A percentile compares a stretch with the other conserved stretches of the same genome.
phyloP scores from a whole-genome alignment of 2,797 vertebrate species.

The Odontamblyopus rebecca region DNA sequence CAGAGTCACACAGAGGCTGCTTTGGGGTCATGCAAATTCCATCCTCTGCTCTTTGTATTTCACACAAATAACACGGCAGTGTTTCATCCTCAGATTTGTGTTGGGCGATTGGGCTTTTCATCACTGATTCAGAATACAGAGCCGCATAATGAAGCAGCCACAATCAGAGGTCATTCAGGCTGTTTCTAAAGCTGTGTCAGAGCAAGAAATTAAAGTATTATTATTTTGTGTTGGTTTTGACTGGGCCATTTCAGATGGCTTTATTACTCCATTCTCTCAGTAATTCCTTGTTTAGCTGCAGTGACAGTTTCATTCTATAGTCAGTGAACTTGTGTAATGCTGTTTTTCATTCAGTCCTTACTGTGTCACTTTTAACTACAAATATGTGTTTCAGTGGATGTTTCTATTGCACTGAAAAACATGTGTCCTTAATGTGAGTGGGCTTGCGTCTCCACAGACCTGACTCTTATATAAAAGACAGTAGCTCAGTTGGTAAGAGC shows the following conservation, averaged over 20 bases:
- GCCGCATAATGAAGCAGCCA: neutral
- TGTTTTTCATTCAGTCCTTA: too few relatives aligned
- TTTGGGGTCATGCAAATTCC: neutral
- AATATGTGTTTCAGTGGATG: too few relatives aligned
- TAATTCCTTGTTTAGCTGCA: neutral
- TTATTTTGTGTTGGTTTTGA: neutral
- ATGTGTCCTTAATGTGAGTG: too few relatives aligned
- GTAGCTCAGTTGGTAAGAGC: too few relatives aligned
- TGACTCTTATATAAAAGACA: too few relatives aligned
- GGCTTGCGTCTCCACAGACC: too few relatives aligned
- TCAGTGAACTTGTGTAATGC: neutral
- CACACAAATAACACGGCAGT: neutral
- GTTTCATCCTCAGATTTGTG: neutral
- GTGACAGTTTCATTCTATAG: too few relatives aligned
- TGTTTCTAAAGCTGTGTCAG: neutral
- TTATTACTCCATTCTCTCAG: neutral
- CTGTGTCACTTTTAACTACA: too few relatives aligned
- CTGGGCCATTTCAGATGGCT: neutral
- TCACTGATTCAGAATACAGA: constrained; percentile 1
- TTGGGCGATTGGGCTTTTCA: neutral
- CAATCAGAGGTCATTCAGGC: neutral
- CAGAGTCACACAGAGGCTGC: neutral
- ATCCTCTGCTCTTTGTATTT: neutral
- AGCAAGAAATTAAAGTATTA: neutral
- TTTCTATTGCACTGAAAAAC: too few relatives aligned